Conservation (phyloP, 1,140 invertebrate genomes). For the Drosophila novamexicana region DNA sequence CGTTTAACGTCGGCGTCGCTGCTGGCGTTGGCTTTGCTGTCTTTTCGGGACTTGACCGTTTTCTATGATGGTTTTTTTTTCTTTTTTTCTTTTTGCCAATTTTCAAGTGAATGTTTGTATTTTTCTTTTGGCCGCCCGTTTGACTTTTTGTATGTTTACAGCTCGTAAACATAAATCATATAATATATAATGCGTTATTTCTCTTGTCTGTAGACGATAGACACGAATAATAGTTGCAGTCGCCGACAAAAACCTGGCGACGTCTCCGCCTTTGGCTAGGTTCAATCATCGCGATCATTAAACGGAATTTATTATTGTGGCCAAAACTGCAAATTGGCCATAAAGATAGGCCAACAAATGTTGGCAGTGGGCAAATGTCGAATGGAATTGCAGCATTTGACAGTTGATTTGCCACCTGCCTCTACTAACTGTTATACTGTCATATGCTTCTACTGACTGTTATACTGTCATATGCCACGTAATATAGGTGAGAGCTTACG, state of each 20-base stretch:
- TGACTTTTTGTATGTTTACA: conserved; percentile 28
- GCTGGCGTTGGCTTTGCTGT: neutral
- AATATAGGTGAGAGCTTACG: neutral
- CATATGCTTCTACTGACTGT: neutral
- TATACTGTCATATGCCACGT: neutral
- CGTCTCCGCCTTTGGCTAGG: conserved; percentile 12
- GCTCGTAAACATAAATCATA: conserved; percentile 64
- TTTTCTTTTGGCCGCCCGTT: conserved; percentile 11
- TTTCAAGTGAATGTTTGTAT: conserved; percentile 46
- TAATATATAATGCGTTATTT: conserved; percentile 25
- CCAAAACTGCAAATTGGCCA: conserved; percentile 18
- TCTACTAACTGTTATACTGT: neutral
- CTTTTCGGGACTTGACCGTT: conserved; percentile 13
- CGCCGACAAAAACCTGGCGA: neutral
- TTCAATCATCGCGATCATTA: conserved; percentile 17
- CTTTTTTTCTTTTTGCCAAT: conserved; percentile 38
- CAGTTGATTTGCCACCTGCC: neutral
- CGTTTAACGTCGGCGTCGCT: neutral
- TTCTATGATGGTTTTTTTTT: conserved; percentile 17
- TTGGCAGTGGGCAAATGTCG: conserved; percentile 6
- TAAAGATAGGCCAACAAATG: conserved; percentile 38
- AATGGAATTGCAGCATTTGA: conserved; percentile 9
- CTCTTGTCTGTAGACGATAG: neutral
- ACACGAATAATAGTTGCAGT: conserved; percentile 21
- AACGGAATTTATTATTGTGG: conserved; percentile 21